Percentiles rank a stretch among this genome's conserved stretches.
Evolutionary conservation across 2,888 invertebrate genomes (phyloP).

Genomic region (Epistrophe grossulariae): DNA sequence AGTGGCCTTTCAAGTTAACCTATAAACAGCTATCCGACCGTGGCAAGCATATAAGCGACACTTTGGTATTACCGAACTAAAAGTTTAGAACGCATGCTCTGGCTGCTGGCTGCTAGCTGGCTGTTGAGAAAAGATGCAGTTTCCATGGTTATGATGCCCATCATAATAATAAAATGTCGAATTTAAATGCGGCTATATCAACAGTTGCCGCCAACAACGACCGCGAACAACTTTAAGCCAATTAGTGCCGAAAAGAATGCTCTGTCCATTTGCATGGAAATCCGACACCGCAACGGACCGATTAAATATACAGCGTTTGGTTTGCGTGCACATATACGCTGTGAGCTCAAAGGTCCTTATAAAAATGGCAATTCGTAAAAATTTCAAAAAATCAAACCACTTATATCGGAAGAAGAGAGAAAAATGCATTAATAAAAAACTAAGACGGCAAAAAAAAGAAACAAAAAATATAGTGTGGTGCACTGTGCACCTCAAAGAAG

Average conservation of each 20-base stretch:
- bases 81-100: conserved; percentile 8
- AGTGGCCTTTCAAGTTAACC: conserved; percentile 67
- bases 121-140: background rate
- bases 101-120: conserved; percentile 8
- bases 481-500: conserved; percentile 35
- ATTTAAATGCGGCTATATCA: conserved; percentile 68
- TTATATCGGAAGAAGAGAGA: background rate
- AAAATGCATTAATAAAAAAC: conserved; percentile 24
- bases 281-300: conserved; percentile 54
- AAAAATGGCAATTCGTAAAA: conserved; percentile 52
- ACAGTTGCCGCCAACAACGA: conserved; percentile 70
- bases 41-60: conserved; percentile 30
- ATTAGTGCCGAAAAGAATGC: conserved; percentile 73
- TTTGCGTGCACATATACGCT: conserved; percentile 29
- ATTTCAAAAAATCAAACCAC: conserved; percentile 9
- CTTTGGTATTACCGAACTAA: conserved; percentile 39
- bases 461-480: conserved; percentile 17
- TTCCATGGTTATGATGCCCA: conserved; percentile 51
- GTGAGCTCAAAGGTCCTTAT: conserved; percentile 50
- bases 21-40: conserved; percentile 58
- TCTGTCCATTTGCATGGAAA: conserved; percentile 63
- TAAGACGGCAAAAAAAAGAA: background rate
- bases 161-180: conserved; percentile 73
- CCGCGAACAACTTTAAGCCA: conserved; percentile 69
- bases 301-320: background rate